Evolutionary conservation across 2,113 vertebrate species (phyloP).

Genomic region (Murina feae): DNA sequence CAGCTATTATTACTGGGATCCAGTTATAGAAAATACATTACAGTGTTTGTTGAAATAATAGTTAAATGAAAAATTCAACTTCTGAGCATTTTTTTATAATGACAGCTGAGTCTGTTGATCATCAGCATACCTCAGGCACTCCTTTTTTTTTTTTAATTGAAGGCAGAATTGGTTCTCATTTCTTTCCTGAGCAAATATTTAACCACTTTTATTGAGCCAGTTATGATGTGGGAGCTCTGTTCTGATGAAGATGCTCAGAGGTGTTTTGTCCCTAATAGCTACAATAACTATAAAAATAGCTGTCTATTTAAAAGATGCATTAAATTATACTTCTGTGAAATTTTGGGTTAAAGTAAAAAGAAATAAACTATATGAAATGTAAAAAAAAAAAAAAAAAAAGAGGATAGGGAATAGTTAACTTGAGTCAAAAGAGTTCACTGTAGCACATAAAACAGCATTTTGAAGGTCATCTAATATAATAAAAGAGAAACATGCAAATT

Average conservation of each 20-base stretch:
- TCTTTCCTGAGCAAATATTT: neutral
- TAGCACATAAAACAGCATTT: neutral
- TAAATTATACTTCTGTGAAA: conserved; percentile 40
- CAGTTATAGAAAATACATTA: neutral
- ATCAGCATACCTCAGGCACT: neutral
- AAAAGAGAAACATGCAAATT: too few relatives aligned
- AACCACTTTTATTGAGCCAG: conserved; percentile 42
- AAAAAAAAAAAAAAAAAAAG: too few relatives aligned
- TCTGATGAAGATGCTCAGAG: neutral
- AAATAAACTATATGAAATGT: neutral
- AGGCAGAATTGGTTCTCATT: neutral
- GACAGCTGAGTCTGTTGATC: conserved; percentile 8
- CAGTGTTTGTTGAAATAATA: neutral
- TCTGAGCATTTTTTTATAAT: neutral
- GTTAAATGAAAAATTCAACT: conserved; percentile 46
- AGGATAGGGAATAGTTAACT: neutral
- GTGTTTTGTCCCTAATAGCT: conserved; percentile 6
- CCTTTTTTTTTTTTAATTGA: neutral
- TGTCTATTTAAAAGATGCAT: neutral
- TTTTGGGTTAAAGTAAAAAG: neutral
- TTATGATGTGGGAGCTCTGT: neutral
- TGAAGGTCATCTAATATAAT: conserved; percentile 53
- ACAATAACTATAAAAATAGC: conserved; percentile 16
- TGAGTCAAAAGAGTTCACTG: neutral
- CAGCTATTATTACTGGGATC: neutral